Base-by-base conservation (phyloP, 2,888 invertebrate genomes). In the Polymixis lichenea region DNA sequence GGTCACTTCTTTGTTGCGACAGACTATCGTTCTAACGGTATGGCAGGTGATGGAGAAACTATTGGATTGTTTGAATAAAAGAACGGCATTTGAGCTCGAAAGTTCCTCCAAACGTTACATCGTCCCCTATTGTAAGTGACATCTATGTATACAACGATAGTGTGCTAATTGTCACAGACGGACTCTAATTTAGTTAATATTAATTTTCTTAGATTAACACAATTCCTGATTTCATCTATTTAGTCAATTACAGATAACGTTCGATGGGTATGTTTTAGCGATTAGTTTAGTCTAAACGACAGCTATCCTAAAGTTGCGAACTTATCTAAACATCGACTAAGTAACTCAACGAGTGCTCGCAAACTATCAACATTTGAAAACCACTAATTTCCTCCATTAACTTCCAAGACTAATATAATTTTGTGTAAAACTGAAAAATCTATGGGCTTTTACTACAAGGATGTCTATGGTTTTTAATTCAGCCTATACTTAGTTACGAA, bases 161-260 rank as follows among this genome's bases (percentile, higher is more conserved):
- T 43, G 64, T 75, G 49, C 72, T 64, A 70, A 51, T 64, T 75
- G 61, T 51, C 67, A 67, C 60, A 28, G 61, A 72, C 64, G 75
- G 64, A 71, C 75, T 72, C 65, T 66, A 51, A 62, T 58, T 62
- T 60, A 60, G 17, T 83, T 71, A 73, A 56, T 32, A 79, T 70
- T 72, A 70, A 58, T 56, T 80, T 38, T 69, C 84, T 85, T 79
- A 85, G n/a, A 75, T 79, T 85, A 79, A 85, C 72, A 75, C 86
- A 85, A 85, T 87, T 86, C 80, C 85, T 77, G 73, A 55, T 75
- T 77, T 74, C 62, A 60, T 76, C 3, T 64, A 13, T 74, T 72
- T 67, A 64, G 28, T 76, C 56, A 62, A 82, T 84, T 74, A 82
- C 60, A 84, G 65, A 70, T 83, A 70, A 80, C 55, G 49, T 74